Evolutionary conservation across 2,888 invertebrate genomes (phyloP).

Genomic region (Sericinus montela): DNA sequence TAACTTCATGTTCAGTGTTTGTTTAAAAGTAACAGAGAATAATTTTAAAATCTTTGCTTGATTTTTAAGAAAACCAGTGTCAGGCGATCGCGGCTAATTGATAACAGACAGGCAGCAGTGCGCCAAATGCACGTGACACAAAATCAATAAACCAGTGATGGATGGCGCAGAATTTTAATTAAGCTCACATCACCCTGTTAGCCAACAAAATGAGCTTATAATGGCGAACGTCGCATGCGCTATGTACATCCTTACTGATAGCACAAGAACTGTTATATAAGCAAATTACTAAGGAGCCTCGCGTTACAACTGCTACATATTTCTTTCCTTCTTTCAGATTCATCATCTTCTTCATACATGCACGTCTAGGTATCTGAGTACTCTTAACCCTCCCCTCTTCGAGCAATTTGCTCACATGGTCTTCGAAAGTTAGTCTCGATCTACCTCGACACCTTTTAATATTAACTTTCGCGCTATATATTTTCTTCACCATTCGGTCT

Average conservation of each 20-base stretch:
- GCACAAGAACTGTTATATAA: constrained; percentile 2
- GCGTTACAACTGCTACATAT: constrained; percentile 1
- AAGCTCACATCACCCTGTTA: constrained; percentile 68
- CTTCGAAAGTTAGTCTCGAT: too few species aligned
- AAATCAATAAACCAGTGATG: constrained; percentile 72
- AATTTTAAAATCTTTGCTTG: background rate
- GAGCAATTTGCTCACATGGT: too few species aligned
- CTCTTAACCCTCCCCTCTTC: too few species aligned
- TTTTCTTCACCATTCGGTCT: too few species aligned
- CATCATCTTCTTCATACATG: too few species aligned
- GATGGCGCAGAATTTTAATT: constrained; percentile 73
- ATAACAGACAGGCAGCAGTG: constrained; percentile 48
- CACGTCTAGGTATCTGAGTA: too few species aligned
- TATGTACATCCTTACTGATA: constrained; percentile 21
- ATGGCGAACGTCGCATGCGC: constrained; percentile 37
- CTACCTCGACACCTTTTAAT: too few species aligned
- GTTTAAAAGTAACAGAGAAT: constrained; percentile 16
- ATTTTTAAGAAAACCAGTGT: constrained; percentile 29
- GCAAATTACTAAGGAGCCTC: background rate
- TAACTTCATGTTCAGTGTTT: constrained; percentile 47
- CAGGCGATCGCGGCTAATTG: constrained; percentile 53
- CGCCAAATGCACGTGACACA: constrained; percentile 64
- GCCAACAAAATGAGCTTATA: constrained; percentile 70
- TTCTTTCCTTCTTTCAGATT: too few species aligned
- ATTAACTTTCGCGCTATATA: too few species aligned